These are phyloP conservation scores for Sphenopsis melanotis DNA, from an alignment of 2,797 vertebrate species.

Conservation along the genomic window DNA sequence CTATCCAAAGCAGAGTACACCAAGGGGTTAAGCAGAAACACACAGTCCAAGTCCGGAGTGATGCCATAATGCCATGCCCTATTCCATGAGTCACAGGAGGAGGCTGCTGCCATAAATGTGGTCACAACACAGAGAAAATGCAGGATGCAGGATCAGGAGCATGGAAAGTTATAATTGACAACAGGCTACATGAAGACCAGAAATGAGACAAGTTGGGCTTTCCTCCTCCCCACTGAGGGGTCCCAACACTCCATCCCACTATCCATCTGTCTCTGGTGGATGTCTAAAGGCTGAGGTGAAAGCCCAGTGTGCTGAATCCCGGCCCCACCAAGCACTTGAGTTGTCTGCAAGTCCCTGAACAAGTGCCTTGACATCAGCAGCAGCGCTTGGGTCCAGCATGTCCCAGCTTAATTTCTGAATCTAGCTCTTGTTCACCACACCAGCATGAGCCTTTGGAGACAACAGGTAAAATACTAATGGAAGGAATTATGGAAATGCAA, in stretches of 20 bases:
- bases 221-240: background rate
- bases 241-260: background rate
- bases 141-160: background rate
- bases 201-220: background rate
- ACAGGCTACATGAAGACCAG: background rate
- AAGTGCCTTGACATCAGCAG: background rate
- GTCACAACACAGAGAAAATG: background rate
- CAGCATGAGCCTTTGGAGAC: background rate
- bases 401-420: background rate
- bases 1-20: background rate
- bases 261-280: background rate
- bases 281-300: background rate
- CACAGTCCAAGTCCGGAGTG: background rate
- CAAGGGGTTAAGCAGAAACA: background rate
- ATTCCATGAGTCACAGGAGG: background rate
- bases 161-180: background rate
- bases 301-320: background rate
- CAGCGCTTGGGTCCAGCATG: accelerated
- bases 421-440: background rate
- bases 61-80: background rate
- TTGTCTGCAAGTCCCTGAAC: background rate
- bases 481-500: constrained; percentile 25
- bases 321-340: accelerated
- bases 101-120: background rate
- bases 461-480: background rate